phyloP scores from a whole-genome alignment of 2,113 vertebrate species.

The Raphicerus campestris region DNA sequence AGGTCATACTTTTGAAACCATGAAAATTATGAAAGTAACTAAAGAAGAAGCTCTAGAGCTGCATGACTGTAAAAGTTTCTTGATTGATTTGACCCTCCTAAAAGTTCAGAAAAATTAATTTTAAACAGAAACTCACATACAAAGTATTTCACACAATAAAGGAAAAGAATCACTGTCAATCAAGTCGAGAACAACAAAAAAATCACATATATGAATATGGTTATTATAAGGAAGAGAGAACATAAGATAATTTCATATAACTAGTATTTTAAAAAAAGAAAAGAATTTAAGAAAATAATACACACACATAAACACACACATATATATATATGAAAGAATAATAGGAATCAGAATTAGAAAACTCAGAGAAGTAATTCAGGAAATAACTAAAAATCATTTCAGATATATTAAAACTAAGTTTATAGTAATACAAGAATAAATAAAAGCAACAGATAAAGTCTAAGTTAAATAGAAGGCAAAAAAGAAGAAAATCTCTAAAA shows the following conservation, averaged over 20 bases:
- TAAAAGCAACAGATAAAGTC: not conserved
- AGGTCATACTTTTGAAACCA: not conserved
- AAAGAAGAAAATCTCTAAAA: constrained; percentile 1
- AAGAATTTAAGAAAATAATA: not conserved
- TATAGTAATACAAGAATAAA: too few species aligned
- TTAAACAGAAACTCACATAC: not conserved
- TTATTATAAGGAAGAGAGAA: not conserved
- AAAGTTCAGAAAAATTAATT: not conserved
- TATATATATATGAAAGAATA: too few species aligned
- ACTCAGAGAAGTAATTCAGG: too few species aligned
- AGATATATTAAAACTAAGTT: too few species aligned
- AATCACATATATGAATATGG: not conserved
- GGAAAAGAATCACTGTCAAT: not conserved
- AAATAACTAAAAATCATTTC: too few species aligned
- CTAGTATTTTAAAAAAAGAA: not conserved
- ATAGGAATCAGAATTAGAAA: too few species aligned
- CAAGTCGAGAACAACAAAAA: not conserved
- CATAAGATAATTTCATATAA: not conserved
- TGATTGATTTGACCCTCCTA: not conserved
- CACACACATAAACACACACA: fast-evolving
- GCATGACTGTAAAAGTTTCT: not conserved
- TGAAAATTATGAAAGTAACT: not conserved
- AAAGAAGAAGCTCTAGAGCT: not conserved
- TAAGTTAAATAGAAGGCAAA: not conserved
- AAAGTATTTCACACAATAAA: not conserved